A percentile compares a stretch with the other conserved stretches of the same genome.
Conservation (phyloP, 1,140 invertebrate species). For the Neodiprion fabricii region DNA sequence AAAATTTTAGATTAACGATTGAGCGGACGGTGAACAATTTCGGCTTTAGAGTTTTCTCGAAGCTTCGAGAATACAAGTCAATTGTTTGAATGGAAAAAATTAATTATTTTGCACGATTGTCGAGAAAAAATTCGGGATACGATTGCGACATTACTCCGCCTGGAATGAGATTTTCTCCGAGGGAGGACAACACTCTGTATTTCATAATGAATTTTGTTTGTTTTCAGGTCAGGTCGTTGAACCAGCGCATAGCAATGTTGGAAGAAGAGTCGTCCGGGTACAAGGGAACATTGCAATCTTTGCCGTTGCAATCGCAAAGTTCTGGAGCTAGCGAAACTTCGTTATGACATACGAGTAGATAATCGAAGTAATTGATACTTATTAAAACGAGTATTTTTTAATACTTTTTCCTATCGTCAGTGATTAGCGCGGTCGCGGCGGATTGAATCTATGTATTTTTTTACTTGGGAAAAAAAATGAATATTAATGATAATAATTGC, state of each 20-base stretch:
- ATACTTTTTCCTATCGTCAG: conserved; percentile 23
- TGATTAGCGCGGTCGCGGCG: conserved; percentile 21
- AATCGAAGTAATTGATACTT: conserved; percentile 10
- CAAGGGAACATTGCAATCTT: conserved; percentile 32
- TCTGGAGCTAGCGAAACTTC: conserved; percentile 52
- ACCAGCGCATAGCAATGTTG: conserved; percentile 45
- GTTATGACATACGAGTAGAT: conserved; percentile 48
- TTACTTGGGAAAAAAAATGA: conserved; percentile 33
- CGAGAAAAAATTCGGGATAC: too few species aligned
- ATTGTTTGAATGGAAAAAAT: too few species aligned
- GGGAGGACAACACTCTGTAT: too few species aligned
- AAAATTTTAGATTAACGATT: too few species aligned
- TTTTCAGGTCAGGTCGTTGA: conserved; percentile 45
- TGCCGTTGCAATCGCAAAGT: conserved; percentile 50
- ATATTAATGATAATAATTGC: not conserved
- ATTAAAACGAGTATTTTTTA: conserved; percentile 31
- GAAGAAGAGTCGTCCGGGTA: conserved; percentile 46
- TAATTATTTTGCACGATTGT: too few species aligned
- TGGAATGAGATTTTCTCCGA: too few species aligned
- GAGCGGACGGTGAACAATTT: too few species aligned
- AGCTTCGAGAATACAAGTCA: too few species aligned
- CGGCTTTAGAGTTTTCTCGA: too few species aligned
- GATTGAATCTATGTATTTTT: conserved; percentile 50
- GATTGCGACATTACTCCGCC: too few species aligned
- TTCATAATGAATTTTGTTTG: not conserved